These are phyloP conservation scores for Ianthella basta DNA, from an alignment of 37 sponge, comb jelly and placozoan genomes.

Conservation along the genomic window DNA sequence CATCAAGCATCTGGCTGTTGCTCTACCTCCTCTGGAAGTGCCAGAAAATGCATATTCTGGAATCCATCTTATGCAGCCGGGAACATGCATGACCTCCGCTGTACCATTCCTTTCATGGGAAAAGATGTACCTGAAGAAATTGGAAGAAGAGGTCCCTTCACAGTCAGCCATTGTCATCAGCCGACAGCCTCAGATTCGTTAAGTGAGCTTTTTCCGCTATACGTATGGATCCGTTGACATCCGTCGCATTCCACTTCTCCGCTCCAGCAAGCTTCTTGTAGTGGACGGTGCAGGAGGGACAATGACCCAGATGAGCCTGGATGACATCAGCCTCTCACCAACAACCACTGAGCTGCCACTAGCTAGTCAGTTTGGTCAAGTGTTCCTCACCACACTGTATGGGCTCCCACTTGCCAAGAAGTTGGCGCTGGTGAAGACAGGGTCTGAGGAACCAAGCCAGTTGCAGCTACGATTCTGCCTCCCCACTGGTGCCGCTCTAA, in stretches of 20 bases:
- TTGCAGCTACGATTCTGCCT: conserved; percentile 43
- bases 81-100: conserved; percentile 38
- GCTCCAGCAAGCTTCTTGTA: conserved; percentile 67
- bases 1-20: conserved; percentile 48
- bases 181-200: conserved; percentile 37
- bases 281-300: conserved; percentile 61
- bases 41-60: conserved; percentile 60
- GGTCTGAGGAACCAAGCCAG: conserved; percentile 14
- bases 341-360: conserved; percentile 69
- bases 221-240: conserved; percentile 73
- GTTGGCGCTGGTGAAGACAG: conserved; percentile 30
- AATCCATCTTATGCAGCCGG: conserved; percentile 50
- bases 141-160: conserved; percentile 57
- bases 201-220: conserved; percentile 34
- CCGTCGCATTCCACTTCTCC: conserved; percentile 60
- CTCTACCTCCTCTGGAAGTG: conserved; percentile 26
- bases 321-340: conserved; percentile 49
- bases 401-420: conserved; percentile 57
- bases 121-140: conserved; percentile 48
- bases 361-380: conserved; percentile 81
- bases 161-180: conserved; percentile 33
- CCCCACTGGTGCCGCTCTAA: conserved; percentile 64
- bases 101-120: conserved; percentile 61
- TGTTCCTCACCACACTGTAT: conserved; percentile 46
- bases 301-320: conserved; percentile 56